phyloP scores from a whole-genome alignment of 64 coral and sea anemone species.

The Porites lutea region DNA sequence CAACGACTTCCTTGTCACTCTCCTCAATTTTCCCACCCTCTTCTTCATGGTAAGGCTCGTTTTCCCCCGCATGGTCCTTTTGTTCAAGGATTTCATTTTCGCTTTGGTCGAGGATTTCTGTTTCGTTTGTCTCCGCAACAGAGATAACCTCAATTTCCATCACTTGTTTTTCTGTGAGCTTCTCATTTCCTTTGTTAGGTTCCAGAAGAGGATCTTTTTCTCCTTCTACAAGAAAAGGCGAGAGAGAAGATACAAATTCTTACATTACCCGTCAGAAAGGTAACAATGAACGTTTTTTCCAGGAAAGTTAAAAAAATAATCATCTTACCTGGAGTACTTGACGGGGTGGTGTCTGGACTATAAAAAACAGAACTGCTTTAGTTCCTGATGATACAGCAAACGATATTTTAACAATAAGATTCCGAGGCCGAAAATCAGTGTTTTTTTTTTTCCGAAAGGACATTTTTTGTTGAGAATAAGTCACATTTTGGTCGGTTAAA shows the following conservation, averaged over 20 bases:
- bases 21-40: background rate
- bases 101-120: background rate
- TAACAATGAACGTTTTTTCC: background rate
- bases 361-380: background rate
- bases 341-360: conserved; percentile 13
- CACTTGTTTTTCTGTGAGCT: background rate
- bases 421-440: too few species aligned
- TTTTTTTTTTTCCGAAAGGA: too few species aligned
- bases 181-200: background rate
- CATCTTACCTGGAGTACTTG: conserved; percentile 19
- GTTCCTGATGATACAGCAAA: background rate
- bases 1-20: background rate
- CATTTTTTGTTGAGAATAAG: too few species aligned
- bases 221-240: background rate
- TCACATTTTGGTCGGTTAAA: too few species aligned
- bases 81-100: background rate
- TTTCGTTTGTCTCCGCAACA: background rate
- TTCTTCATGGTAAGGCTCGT: too few species aligned
- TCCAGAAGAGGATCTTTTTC: background rate
- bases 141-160: background rate
- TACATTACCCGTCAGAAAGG: too few species aligned
- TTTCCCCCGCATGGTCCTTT: background rate
- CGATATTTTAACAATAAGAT: background rate
- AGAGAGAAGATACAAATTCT: background rate
- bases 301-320: background rate